phyloP scores from a whole-genome alignment of 2,113 vertebrate genomes.

The Ursus arctos region DNA sequence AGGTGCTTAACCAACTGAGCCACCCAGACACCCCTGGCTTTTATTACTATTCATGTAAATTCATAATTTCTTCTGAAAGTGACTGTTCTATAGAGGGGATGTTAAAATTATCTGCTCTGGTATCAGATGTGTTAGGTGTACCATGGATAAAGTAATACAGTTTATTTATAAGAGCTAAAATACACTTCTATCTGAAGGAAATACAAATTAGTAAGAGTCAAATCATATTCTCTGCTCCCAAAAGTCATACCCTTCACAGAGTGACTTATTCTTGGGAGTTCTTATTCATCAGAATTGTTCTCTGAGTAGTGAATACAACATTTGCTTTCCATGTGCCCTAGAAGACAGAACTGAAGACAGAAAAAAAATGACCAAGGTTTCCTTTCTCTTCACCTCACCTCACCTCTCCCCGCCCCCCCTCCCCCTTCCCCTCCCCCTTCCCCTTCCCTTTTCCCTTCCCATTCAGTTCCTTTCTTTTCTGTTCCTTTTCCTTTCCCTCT shows the following conservation, averaged over 20 bases:
- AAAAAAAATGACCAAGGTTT: neutral
- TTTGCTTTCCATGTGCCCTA: neutral
- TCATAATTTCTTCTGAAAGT: conserved; percentile 1
- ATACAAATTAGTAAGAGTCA: neutral
- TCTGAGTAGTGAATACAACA: neutral
- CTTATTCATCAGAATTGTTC: neutral
- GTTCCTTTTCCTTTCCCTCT: too few species aligned
- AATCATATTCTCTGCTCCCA: neutral
- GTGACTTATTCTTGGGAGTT: neutral
- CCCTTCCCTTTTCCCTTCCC: too few species aligned
- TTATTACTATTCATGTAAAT: conserved; percentile 32
- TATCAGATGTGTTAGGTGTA: neutral
- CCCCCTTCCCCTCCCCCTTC: neutral
- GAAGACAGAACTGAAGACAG: neutral
- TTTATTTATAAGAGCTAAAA: conserved; percentile 2
- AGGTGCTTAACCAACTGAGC: neutral
- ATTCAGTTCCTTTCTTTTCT: neutral
- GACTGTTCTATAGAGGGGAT: neutral
- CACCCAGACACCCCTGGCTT: neutral
- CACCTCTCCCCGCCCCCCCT: rapidly evolving
- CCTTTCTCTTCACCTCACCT: rapidly evolving
- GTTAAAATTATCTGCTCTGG: neutral
- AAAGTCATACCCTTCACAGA: neutral
- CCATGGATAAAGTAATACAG: neutral
- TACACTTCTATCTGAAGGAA: conserved; percentile 14